A percentile compares a stretch with the other conserved stretches of the same genome.
These are phyloP conservation scores for Tryphoninae sp. DNA, from an alignment of 2,888 invertebrate genomes.

Conservation along the genomic window DNA sequence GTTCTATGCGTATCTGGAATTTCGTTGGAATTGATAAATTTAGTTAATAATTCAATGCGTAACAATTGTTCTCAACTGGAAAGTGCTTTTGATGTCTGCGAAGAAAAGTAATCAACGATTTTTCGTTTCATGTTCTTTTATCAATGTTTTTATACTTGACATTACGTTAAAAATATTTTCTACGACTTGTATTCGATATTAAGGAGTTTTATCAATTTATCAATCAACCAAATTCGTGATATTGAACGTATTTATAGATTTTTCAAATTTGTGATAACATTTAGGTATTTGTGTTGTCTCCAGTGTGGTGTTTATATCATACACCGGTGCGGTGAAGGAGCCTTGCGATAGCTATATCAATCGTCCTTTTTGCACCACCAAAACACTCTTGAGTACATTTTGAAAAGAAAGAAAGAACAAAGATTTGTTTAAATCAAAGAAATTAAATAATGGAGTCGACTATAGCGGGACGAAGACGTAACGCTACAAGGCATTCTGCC, in stretches of 20 bases:
- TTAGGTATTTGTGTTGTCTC: conserved; percentile 63
- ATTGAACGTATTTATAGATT: background rate
- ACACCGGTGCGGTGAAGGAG: conserved; percentile 66
- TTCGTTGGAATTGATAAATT: too few relatives aligned
- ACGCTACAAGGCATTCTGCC: conserved; percentile 94
- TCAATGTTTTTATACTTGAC: background rate
- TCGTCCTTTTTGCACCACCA: conserved; percentile 40
- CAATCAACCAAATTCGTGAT: background rate
- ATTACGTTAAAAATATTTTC: background rate
- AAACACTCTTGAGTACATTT: conserved; percentile 43
- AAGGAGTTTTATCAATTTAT: background rate
- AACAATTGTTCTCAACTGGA: too few relatives aligned
- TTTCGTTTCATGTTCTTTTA: background rate
- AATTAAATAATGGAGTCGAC: conserved; percentile 77
- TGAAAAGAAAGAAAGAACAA: conserved; percentile 28
- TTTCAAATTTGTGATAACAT: conserved; percentile 19
- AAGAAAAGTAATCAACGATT: background rate
- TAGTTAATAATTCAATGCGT: too few relatives aligned
- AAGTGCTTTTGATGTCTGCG: too few relatives aligned
- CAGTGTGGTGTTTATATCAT: conserved; percentile 66
- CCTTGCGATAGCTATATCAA: conserved; percentile 48
- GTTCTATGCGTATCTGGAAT: too few relatives aligned
- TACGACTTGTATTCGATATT: background rate
- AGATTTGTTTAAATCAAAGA: conserved; percentile 54
- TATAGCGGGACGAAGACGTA: conserved; percentile 87